phyloP scores from a whole-genome alignment of 1,140 invertebrate genomes.

The Polyergus mexicanus region DNA sequence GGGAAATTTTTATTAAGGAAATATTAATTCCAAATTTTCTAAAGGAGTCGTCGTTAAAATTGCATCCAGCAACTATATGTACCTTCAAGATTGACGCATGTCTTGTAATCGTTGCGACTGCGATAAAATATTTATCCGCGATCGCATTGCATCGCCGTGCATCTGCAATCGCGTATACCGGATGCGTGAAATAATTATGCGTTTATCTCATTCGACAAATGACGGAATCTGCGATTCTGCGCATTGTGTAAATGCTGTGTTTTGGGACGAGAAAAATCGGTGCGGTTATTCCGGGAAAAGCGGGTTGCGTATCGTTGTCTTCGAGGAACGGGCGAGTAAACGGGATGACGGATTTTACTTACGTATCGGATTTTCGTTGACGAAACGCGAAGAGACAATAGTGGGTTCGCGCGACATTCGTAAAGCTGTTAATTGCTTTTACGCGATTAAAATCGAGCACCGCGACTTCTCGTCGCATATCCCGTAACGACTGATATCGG shows the following conservation, averaged over 20 bases:
- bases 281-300: conserved; percentile 41
- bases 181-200: conserved; percentile 54
- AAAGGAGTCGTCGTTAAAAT: conserved; percentile 19
- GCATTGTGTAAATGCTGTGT: conserved; percentile 14
- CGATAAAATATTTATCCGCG: conserved; percentile 53
- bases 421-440: conserved; percentile 44
- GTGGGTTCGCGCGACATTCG: neutral
- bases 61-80: neutral
- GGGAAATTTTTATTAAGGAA: neutral
- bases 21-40: neutral
- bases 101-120: conserved; percentile 59
- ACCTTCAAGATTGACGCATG: conserved; percentile 30
- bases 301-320: neutral
- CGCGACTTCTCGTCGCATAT: conserved; percentile 10
- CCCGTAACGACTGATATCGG: neutral
- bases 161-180: conserved; percentile 16
- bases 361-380: conserved; percentile 46
- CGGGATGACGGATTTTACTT: conserved; percentile 27
- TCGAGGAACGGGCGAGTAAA: neutral
- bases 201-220: conserved; percentile 58
- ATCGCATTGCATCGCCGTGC: conserved; percentile 26
- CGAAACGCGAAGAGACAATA: conserved; percentile 22
- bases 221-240: neutral
- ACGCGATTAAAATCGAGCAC: conserved; percentile 21
- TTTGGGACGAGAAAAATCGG: conserved; percentile 37